These are phyloP conservation scores for Strix aluco DNA, from an alignment of 2,113 vertebrate genomes.

Conservation along the genomic window DNA sequence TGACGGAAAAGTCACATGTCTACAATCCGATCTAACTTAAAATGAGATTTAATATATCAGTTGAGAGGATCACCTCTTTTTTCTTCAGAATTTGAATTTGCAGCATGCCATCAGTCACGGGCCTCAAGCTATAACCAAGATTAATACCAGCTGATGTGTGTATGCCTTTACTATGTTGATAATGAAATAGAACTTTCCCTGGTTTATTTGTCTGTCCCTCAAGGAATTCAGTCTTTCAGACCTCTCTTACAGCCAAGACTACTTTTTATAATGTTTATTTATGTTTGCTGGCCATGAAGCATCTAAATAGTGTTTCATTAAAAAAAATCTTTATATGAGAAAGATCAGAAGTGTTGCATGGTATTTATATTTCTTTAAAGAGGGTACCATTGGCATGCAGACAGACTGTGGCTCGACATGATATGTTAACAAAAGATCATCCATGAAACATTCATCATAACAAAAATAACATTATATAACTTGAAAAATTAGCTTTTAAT, in stretches of 20 bases:
- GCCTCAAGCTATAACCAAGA: conserved; percentile 7
- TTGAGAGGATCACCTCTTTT: background rate
- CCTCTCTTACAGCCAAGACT: background rate
- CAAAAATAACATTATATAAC: background rate
- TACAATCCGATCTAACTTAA: background rate
- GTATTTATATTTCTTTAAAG: conserved; percentile 30
- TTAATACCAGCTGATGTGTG: conserved; percentile 25
- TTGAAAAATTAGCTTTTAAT: background rate
- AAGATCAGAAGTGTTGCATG: background rate
- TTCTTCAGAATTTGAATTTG: conserved; percentile 14
- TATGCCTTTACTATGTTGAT: background rate
- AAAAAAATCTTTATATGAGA: background rate
- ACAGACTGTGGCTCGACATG: background rate
- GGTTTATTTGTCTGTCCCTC: background rate
- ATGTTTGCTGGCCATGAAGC: background rate
- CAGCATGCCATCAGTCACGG: background rate
- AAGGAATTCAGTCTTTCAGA: conserved; percentile 2
- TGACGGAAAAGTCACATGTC: background rate
- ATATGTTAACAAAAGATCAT: background rate
- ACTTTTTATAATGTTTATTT: conserved; percentile 21
- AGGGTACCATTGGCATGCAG: background rate
- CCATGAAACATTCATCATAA: background rate
- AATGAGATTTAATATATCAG: conserved; percentile 35
- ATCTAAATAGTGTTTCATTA: conserved; percentile 15
- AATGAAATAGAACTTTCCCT: conserved; percentile 27